phyloP scores from a whole-genome alignment of 2,797 vertebrate genomes.

The Cynopterus sphinx region DNA sequence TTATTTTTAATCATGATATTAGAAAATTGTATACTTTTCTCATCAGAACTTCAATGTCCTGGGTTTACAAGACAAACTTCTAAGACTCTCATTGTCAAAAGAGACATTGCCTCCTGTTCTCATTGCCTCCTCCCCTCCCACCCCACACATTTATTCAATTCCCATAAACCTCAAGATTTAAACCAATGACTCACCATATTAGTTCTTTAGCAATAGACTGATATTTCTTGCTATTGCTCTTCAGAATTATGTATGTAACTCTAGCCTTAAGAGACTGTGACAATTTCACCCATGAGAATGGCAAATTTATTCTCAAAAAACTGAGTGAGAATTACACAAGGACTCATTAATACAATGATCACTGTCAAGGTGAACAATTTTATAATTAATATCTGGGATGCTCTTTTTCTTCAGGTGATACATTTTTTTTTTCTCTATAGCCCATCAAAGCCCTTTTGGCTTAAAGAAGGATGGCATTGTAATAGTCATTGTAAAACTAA shows the following conservation, averaged over 20 bases:
- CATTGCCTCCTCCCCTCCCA: too few relatives aligned
- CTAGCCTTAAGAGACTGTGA: not conserved
- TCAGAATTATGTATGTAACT: not conserved
- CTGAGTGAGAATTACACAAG: slow-evolving; percentile 1
- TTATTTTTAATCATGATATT: not conserved
- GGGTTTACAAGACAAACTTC: slow-evolving; percentile 18
- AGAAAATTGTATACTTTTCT: not conserved
- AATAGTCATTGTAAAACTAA: slow-evolving; percentile 8
- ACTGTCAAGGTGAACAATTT: not conserved
- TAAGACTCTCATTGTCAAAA: not conserved
- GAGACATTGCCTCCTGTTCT: too few relatives aligned
- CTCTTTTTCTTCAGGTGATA: not conserved
- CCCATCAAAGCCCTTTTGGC: not conserved
- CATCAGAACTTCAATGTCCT: slow-evolving; percentile 3
- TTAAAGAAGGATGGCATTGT: not conserved
- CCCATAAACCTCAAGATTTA: slow-evolving; percentile 8
- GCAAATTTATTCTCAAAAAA: slow-evolving; percentile 54
- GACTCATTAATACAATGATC: not conserved
- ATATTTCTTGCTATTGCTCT: not conserved
- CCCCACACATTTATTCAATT: not conserved
- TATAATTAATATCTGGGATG: slow-evolving; percentile 17
- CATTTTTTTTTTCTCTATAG: not conserved
- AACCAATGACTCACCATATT: slow-evolving; percentile 10
- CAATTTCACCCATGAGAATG: slow-evolving; percentile 5
- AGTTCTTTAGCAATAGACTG: not conserved